phyloP scores from a whole-genome alignment of 2,888 invertebrate species.

The Thymelicus sylvestris region DNA sequence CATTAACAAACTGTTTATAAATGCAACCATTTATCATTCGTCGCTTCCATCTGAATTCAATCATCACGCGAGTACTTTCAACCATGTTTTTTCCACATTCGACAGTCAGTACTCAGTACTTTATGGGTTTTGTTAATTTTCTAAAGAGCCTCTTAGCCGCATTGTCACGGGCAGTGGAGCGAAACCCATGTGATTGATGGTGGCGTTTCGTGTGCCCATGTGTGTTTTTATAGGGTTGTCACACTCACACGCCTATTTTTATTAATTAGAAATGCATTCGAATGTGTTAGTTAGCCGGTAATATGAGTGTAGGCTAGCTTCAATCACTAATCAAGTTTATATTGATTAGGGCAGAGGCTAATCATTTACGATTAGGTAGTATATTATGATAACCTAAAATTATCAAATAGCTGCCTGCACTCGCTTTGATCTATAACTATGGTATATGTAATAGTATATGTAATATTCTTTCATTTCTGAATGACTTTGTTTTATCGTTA shows the following conservation, averaged over 20 bases:
- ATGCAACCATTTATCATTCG: constrained; percentile 12
- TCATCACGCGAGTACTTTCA: constrained; percentile 24
- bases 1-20: constrained; percentile 11
- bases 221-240: constrained; percentile 37
- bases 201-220: constrained; percentile 55
- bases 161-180: constrained; percentile 56
- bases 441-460: too few relatives aligned
- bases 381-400: not conserved
- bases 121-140: constrained; percentile 49
- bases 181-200: constrained; percentile 70
- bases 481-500: too few relatives aligned
- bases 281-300: not conserved
- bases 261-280: not conserved
- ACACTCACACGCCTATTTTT: constrained; percentile 7
- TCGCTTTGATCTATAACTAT: too few relatives aligned
- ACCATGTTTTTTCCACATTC: constrained; percentile 12
- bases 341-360: not conserved
- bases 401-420: too few relatives aligned
- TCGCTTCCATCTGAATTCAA: constrained; percentile 18
- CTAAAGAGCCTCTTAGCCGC: constrained; percentile 52
- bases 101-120: constrained; percentile 20
- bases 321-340: not conserved
- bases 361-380: not conserved
- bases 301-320: not conserved
- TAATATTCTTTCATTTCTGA: too few relatives aligned